Conservation (phyloP, 2,888 invertebrate species). For the Eugnorisma glareosa region DNA sequence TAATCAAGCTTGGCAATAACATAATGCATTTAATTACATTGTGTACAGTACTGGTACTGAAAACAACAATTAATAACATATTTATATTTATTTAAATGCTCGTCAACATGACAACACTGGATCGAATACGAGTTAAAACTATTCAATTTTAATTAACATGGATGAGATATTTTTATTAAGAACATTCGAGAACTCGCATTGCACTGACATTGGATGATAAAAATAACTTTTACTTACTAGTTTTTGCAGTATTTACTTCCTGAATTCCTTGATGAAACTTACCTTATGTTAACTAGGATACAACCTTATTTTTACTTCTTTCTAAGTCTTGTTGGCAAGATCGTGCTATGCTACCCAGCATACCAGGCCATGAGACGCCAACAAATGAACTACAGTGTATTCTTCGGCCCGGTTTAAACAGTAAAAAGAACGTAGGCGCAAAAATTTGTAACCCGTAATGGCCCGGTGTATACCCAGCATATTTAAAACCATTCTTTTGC, state of each 20-base stretch:
- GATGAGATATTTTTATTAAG: not conserved
- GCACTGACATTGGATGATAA: not conserved
- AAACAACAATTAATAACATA: conserved; percentile 23
- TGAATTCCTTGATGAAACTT: conserved; percentile 34
- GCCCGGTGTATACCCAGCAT: conserved; percentile 4
- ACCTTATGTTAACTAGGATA: conserved; percentile 14
- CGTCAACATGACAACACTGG: conserved; percentile 1
- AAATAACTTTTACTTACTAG: conserved; percentile 26
- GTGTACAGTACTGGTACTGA: conserved; percentile 5
- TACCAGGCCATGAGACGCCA: not conserved
- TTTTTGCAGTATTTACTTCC: conserved; percentile 19
- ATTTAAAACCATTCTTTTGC: not conserved
- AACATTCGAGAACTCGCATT: conserved; percentile 39
- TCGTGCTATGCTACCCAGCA: not conserved
- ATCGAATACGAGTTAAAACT: not conserved
- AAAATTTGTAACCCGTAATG: not conserved
- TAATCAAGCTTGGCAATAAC: conserved; percentile 37
- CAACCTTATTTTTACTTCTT: conserved; percentile 19
- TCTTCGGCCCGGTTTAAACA: not conserved
- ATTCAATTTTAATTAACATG: not conserved
- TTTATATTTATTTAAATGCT: conserved; percentile 22
- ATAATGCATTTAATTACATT: conserved; percentile 42
- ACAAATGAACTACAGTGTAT: not conserved
- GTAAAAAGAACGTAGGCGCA: not conserved
- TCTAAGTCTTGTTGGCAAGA: conserved; percentile 1